These are phyloP conservation scores for Eueremaeus valkanovi DNA, from an alignment of 2,888 invertebrate species.

Conservation along the genomic window DNA sequence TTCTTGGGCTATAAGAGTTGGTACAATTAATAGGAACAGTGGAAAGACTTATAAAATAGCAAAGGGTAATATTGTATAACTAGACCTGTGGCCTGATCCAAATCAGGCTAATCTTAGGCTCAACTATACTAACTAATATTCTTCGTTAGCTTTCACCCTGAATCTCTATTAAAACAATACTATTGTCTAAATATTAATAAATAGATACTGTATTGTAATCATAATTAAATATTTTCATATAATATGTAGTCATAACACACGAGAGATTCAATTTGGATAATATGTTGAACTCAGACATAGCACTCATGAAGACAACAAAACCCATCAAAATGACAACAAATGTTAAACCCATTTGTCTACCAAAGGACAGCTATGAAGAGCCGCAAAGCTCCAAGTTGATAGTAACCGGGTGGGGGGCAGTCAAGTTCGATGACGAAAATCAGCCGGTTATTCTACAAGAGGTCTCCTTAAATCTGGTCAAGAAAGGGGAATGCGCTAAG, in stretches of 20 bases:
- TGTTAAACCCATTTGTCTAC: neutral
- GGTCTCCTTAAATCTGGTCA: neutral
- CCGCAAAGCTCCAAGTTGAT: neutral
- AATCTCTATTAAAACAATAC: too few relatives aligned
- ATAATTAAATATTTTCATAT: neutral
- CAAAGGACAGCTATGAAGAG: neutral
- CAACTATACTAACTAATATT: too few relatives aligned
- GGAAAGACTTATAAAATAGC: conserved; percentile 13
- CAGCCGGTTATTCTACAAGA: neutral
- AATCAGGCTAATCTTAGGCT: neutral
- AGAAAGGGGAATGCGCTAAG: neutral
- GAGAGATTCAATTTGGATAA: conserved; percentile 16
- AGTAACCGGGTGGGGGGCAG: neutral
- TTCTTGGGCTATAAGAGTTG: conserved; percentile 1
- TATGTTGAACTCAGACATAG: conserved; percentile 10
- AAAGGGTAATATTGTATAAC: neutral
- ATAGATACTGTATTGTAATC: neutral
- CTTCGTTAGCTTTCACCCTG: too few relatives aligned
- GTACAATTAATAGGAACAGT: neutral
- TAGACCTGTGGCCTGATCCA: neutral
- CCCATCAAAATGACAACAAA: neutral
- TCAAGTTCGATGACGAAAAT: neutral
- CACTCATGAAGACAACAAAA: neutral
- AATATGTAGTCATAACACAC: neutral
- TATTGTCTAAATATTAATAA: too few relatives aligned